Base-by-base conservation (phyloP, 2,888 invertebrate species). In the Cinara cedri region DNA sequence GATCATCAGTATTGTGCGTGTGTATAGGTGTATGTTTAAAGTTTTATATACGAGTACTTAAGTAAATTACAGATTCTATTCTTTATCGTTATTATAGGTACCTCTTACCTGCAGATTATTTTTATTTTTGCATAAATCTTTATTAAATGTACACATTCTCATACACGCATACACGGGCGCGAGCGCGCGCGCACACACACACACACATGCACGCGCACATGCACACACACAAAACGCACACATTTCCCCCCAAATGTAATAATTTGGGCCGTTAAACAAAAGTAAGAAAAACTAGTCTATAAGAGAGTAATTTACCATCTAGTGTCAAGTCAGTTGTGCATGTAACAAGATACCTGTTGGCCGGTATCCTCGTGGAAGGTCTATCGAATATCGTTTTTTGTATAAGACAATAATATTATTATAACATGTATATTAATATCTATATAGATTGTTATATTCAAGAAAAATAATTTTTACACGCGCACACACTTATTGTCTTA, bases 261-360 rank as follows among this genome's bases (percentile, higher is more conserved):
- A 60, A 78, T 78, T 78, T 68, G 68, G 68, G 60, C 57, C 78
- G 68, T 68, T 70, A 70, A 70, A 70, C 60, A 76, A 76, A 76
- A 66, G 57, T 76, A 78, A 78, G 78, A 70, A 78, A 70, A 78
- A 78, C 78, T 78, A 62, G 78, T 78, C 78, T 62, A 60, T 70
- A 78, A 57, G 68, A 68, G 70, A 78, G 60, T 51, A 78, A 78
- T 70, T 62, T 70, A 68, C 68, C 66, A 68, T 42, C 68, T 78
- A 78, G 78, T 68, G 70, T 70, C 57, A 78, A 78, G 24, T 78
- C 62, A 70, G 78, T 78, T 78, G 78, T 70, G 70, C 78, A 42
- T 70, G 78, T 70, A 78, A 78, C 76, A 57, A 68, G 76, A 68
- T 76, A 76, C 78, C 66, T 68, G 68, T 68, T 78, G 19, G 60